A percentile compares a stretch with the other conserved stretches of the same genome.
Conservation (phyloP, 2,888 invertebrate genomes). For the Hemistola chrysoprasaria region DNA sequence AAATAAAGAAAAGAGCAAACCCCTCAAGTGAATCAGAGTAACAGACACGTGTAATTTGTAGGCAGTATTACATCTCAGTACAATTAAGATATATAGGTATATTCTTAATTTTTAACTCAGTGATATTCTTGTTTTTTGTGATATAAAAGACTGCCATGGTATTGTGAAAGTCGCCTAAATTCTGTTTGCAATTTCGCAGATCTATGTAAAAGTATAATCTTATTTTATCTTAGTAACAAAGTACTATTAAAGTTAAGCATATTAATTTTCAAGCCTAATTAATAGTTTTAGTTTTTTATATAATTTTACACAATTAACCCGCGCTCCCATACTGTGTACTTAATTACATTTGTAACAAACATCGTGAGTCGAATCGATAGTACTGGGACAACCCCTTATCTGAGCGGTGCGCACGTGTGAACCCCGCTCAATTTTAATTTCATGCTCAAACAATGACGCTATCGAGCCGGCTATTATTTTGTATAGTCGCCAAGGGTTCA, state of each 20-base stretch:
- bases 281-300: too few relatives aligned
- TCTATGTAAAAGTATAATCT: too few relatives aligned
- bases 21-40: conserved; percentile 69
- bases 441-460: conserved; percentile 82
- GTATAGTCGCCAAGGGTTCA: conserved; percentile 75
- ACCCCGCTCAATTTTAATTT: conserved; percentile 81
- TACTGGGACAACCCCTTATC: conserved; percentile 73
- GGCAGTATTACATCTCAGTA: conserved; percentile 6
- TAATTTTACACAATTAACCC: too few relatives aligned
- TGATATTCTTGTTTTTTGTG: too few relatives aligned
- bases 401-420: conserved; percentile 78
- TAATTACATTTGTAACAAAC: conserved; percentile 41
- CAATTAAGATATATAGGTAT: too few relatives aligned
- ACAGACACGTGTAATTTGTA: conserved; percentile 20
- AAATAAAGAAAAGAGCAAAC: conserved; percentile 75
- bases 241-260: too few relatives aligned
- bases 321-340: conserved; percentile 8
- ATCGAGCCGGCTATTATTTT: conserved; percentile 79
- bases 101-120: too few relatives aligned
- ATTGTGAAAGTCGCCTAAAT: too few relatives aligned
- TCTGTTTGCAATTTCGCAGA: too few relatives aligned
- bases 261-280: too few relatives aligned
- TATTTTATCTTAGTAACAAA: too few relatives aligned
- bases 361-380: conserved; percentile 67
- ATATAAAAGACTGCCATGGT: too few relatives aligned